These are phyloP conservation scores for Tinea pellionella DNA, from an alignment of 2,888 invertebrate genomes.

Conservation along the genomic window DNA sequence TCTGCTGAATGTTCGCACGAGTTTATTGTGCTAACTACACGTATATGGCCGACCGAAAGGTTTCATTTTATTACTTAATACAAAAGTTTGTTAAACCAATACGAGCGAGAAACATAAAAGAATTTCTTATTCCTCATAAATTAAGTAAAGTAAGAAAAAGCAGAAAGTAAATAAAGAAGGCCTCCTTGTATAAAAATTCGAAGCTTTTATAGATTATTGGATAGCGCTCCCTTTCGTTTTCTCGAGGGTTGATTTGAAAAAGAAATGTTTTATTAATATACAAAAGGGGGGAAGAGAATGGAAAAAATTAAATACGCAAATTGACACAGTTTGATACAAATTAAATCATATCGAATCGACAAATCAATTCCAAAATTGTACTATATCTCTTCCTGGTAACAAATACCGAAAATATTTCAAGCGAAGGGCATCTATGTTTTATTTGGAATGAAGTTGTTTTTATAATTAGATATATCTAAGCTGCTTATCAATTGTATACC, in stretches of 20 bases:
- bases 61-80: not conserved
- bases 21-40: not conserved
- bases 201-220: not conserved
- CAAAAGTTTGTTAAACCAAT: slow-evolving; percentile 3
- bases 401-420: too few relatives aligned
- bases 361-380: too few relatives aligned
- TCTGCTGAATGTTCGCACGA: not conserved
- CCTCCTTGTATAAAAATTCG: not conserved
- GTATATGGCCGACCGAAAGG: not conserved
- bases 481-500: too few relatives aligned
- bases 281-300: not conserved
- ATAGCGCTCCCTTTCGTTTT: not conserved
- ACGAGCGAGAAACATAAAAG: not conserved
- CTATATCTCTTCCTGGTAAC: too few relatives aligned
- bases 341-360: too few relatives aligned
- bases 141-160: not conserved
- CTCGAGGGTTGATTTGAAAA: not conserved
- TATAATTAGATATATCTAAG: too few relatives aligned
- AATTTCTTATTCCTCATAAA: slow-evolving; percentile 1
- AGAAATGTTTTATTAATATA: not conserved
- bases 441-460: too few relatives aligned
- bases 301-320: not conserved
- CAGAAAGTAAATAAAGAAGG: not conserved
- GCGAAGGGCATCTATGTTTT: too few relatives aligned
- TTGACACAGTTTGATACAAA: not conserved